phyloP scores from a whole-genome alignment of 1,140 invertebrate genomes.

The Olivierus martensii region DNA sequence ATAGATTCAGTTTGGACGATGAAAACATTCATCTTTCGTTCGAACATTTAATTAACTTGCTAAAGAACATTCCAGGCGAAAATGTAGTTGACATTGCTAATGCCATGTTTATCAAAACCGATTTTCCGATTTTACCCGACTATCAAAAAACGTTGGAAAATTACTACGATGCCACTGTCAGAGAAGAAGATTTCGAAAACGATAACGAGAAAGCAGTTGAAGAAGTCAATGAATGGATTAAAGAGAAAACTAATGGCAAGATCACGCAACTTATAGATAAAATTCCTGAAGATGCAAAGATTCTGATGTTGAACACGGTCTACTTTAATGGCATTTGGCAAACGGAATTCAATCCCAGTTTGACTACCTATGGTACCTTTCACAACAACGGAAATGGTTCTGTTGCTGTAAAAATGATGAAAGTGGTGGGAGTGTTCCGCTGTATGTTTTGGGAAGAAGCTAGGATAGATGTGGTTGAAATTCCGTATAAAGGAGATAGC shows the following conservation, averaged over 20 bases:
- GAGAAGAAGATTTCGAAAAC: not conserved
- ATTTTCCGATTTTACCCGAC: not conserved
- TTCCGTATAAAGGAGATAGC: conserved; percentile 52
- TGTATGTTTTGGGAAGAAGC: not conserved
- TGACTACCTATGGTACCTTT: conserved; percentile 25
- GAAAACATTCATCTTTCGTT: not conserved
- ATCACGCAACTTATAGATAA: conserved; percentile 44
- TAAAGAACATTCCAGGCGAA: not conserved
- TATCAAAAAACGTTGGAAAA: not conserved
- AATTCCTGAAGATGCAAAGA: conserved; percentile 37
- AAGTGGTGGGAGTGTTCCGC: not conserved
- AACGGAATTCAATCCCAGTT: conserved; percentile 45
- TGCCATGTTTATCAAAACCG: not conserved
- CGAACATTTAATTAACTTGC: not conserved
- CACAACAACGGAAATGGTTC: conserved; percentile 41
- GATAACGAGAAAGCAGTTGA: conserved; percentile 30
- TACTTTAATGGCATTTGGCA: conserved; percentile 67
- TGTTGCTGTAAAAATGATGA: not conserved
- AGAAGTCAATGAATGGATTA: conserved; percentile 51
- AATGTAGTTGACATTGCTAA: not conserved
- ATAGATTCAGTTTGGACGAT: not conserved
- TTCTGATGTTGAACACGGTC: conserved; percentile 57
- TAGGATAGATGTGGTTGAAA: conserved; percentile 44
- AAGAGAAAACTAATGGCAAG: conserved; percentile 43
- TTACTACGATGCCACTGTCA: not conserved